These are phyloP conservation scores for Camelus dromedarius DNA, from an alignment of 2,113 vertebrate genomes.

Conservation along the genomic window DNA sequence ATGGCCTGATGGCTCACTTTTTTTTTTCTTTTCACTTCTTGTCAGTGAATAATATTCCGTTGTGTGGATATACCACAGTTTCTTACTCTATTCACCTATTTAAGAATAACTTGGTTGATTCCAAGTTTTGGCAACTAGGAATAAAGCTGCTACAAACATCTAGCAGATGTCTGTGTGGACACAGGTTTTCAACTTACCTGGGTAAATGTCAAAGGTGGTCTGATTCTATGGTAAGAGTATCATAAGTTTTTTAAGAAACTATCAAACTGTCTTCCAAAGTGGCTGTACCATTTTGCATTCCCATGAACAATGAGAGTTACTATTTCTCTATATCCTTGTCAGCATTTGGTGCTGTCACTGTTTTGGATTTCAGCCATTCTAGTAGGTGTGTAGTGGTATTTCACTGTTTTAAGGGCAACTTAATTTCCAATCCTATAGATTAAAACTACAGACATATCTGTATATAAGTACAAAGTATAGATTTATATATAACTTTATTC, in stretches of 20 bases:
- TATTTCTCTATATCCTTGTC: background rate
- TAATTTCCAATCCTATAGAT: background rate
- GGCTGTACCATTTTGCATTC: background rate
- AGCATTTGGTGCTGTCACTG: background rate
- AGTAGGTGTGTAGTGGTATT: background rate
- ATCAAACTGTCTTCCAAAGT: background rate
- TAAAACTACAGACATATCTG: slow-evolving; percentile 22
- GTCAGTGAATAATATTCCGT: background rate
- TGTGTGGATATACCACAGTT: background rate
- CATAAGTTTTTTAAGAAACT: background rate
- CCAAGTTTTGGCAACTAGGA: background rate
- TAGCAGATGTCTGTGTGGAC: background rate
- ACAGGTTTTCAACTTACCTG: background rate
- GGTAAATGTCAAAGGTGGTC: background rate
- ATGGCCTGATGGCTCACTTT: background rate
- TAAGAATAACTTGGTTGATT: background rate
- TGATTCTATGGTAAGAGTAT: background rate
- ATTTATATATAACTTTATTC: background rate
- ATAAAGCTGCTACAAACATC: background rate
- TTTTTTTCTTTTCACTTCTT: background rate
- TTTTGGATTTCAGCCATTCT: slow-evolving; percentile 13
- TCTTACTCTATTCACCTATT: background rate
- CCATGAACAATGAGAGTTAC: background rate
- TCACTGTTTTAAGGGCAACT: slow-evolving; percentile 27
- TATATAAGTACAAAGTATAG: background rate